phyloP scores from a whole-genome alignment of 1,140 invertebrate species.

The Papilio polyxenes region DNA sequence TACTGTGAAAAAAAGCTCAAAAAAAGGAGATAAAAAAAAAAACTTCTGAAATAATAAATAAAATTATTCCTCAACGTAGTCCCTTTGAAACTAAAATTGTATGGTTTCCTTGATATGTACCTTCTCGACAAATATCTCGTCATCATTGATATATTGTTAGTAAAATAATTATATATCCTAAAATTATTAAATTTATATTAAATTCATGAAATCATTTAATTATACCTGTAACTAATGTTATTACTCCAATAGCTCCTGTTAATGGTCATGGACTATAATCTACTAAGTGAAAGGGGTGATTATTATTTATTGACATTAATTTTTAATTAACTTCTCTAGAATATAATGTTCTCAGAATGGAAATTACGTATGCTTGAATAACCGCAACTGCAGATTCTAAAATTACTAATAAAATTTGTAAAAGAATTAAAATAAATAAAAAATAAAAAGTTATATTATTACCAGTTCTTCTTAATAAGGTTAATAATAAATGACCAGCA shows the following conservation, averaged over 20 bases:
- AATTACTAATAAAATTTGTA: slow-evolving; percentile 79
- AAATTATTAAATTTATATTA: slow-evolving; percentile 71
- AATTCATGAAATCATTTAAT: slow-evolving; percentile 80
- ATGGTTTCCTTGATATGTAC: slow-evolving; percentile 81
- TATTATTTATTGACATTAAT: slow-evolving; percentile 66
- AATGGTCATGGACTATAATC: slow-evolving; percentile 82
- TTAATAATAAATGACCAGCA: slow-evolving; percentile 83
- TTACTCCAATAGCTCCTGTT: slow-evolving; percentile 68
- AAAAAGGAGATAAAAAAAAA: slow-evolving; percentile 77
- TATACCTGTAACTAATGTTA: slow-evolving; percentile 74
- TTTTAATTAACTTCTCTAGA: slow-evolving; percentile 79
- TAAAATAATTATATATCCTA: slow-evolving; percentile 73
- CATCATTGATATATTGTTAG: slow-evolving; percentile 83
- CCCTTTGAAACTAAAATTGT: slow-evolving; percentile 73
- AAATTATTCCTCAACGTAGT: slow-evolving; percentile 56
- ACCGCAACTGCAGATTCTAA: slow-evolving; percentile 79
- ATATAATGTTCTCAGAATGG: slow-evolving; percentile 78
- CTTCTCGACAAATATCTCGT: slow-evolving; percentile 83
- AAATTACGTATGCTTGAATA: slow-evolving; percentile 82
- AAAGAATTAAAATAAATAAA: slow-evolving; percentile 70
- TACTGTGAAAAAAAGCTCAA: slow-evolving; percentile 84
- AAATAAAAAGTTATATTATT: slow-evolving; percentile 55
- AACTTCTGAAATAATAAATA: slow-evolving; percentile 83
- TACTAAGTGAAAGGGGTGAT: slow-evolving; percentile 80
- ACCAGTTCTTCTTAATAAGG: slow-evolving; percentile 78